Evolutionary conservation across 37 sponge, comb jelly and placozoan species (phyloP).

Genomic region (Halichondria panicea): DNA sequence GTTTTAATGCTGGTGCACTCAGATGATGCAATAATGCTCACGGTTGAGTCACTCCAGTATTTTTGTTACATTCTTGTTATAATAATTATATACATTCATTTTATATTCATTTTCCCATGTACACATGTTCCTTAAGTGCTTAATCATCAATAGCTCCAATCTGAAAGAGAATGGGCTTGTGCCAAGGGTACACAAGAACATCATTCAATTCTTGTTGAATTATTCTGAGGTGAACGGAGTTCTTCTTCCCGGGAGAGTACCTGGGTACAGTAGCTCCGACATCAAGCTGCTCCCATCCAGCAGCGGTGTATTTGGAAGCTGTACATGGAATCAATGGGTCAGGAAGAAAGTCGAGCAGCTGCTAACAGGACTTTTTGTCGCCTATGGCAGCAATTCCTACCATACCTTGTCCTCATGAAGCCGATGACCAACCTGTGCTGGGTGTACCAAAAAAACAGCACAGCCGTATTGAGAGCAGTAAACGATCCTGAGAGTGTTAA

Average conservation of each 20-base stretch:
- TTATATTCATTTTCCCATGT: too few species aligned
- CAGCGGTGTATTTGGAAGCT: slow-evolving; percentile 17
- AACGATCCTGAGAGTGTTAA: slow-evolving; percentile 46
- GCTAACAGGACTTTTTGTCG: slow-evolving; percentile 34
- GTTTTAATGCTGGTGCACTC: too few species aligned
- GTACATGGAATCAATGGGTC: too few species aligned
- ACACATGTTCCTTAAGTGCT: too few species aligned
- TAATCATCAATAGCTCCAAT: too few species aligned
- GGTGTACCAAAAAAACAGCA: slow-evolving; percentile 57
- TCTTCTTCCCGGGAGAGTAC: slow-evolving; percentile 44
- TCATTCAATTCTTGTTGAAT: slow-evolving; percentile 17
- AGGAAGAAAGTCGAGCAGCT: slow-evolving; percentile 18
- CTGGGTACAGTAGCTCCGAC: slow-evolving; percentile 55
- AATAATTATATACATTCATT: too few species aligned
- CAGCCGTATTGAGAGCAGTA: slow-evolving; percentile 26
- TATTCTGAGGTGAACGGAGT: slow-evolving; percentile 45
- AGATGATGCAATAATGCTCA: too few species aligned
- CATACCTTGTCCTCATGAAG: slow-evolving; percentile 43
- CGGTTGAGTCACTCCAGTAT: too few species aligned
- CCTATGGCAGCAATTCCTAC: slow-evolving; percentile 42
- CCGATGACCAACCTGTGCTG: slow-evolving; percentile 61
- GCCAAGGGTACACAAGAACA: too few species aligned
- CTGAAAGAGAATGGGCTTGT: too few species aligned
- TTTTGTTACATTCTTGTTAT: too few species aligned
- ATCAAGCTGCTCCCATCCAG: slow-evolving; percentile 51